Percentiles rank a stretch among this genome's conserved stretches.
Conservation (phyloP, 2,797 vertebrate species). For the Cynodonichthys magdalenae region DNA sequence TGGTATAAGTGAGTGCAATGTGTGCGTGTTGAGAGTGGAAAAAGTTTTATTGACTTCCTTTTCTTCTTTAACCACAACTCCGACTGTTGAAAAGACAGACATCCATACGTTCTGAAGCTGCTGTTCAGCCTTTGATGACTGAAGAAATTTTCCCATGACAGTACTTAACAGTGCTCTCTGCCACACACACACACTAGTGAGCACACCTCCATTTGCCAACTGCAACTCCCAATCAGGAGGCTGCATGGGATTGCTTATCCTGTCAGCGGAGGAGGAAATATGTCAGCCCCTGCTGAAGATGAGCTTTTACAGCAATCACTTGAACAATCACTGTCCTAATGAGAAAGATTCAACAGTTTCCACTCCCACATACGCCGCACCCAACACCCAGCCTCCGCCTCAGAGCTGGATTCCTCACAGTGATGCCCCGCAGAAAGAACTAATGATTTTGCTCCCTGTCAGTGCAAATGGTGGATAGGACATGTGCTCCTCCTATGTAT, state of each 20-base stretch:
- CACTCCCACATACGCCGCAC: conserved; percentile 22
- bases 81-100: conserved; percentile 30
- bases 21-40: conserved; percentile 5
- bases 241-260: conserved; percentile 60
- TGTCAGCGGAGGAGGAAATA: conserved; percentile 73
- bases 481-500: conserved; percentile 63
- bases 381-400: conserved; percentile 1
- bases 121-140: conserved; percentile 23
- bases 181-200: conserved; percentile 3
- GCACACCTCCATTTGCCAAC: conserved; percentile 42
- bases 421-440: conserved; percentile 62
- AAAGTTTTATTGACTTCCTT: conserved; percentile 20
- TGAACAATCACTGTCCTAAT: conserved; percentile 82
- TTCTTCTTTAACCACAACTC: not conserved
- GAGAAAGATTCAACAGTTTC: conserved; percentile 64
- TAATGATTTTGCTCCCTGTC: conserved; percentile 75
- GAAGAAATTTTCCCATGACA: conserved; percentile 27
- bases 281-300: conserved; percentile 67
- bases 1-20: conserved; percentile 7
- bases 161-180: conserved; percentile 20
- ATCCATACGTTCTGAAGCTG: conserved; percentile 37
- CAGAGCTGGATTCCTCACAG: conserved; percentile 39
- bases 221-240: conserved; percentile 50
- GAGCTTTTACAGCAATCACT: conserved; percentile 73
- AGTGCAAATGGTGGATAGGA: conserved; percentile 60